A percentile compares a stretch with the other conserved stretches of the same genome.
Conservation (phyloP, 2,888 invertebrate species). For the Prosopocoilus inquinatus region DNA sequence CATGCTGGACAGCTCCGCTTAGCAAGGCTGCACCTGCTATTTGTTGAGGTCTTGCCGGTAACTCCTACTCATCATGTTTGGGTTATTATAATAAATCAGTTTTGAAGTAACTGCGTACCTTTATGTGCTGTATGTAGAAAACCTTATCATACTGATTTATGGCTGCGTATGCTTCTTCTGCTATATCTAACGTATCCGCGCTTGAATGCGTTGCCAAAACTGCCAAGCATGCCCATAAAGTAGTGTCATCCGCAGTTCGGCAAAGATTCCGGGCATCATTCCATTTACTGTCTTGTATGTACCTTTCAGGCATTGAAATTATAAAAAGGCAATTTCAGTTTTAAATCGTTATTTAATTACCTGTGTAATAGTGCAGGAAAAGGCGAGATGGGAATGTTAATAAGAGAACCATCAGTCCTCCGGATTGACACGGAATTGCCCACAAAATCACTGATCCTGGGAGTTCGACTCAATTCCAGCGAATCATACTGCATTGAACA, state of each 20-base stretch:
- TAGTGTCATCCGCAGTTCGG: conserved; percentile 53
- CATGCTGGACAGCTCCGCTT: conserved; percentile 66
- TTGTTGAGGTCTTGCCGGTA: conserved; percentile 57
- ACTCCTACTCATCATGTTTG: conserved; percentile 45
- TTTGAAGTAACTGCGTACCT: conserved; percentile 52
- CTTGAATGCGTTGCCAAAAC: conserved; percentile 85
- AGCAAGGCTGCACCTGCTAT: conserved; percentile 67
- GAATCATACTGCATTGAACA: conserved; percentile 58
- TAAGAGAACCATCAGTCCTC: conserved; percentile 83
- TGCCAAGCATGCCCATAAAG: conserved; percentile 93
- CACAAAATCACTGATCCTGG: conserved; percentile 76
- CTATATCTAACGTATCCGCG: conserved; percentile 71
- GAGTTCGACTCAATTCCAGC: conserved; percentile 79
- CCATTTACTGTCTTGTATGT: conserved; percentile 77
- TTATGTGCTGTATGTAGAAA: conserved; percentile 77
- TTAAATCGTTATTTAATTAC: conserved; percentile 25
- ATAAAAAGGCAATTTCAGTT: background rate
- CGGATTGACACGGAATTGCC: conserved; percentile 83
- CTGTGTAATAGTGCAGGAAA: conserved; percentile 61
- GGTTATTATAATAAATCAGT: conserved; percentile 1
- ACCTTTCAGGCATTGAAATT: conserved; percentile 45
- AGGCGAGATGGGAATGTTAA: conserved; percentile 71
- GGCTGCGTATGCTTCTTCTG: conserved; percentile 93
- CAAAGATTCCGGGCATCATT: conserved; percentile 46
- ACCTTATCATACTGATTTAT: conserved; percentile 87